A percentile compares a stretch with the other conserved stretches of the same genome.
phyloP scores from a whole-genome alignment of 2,113 vertebrate genomes.

The Hippocampus comes region DNA sequence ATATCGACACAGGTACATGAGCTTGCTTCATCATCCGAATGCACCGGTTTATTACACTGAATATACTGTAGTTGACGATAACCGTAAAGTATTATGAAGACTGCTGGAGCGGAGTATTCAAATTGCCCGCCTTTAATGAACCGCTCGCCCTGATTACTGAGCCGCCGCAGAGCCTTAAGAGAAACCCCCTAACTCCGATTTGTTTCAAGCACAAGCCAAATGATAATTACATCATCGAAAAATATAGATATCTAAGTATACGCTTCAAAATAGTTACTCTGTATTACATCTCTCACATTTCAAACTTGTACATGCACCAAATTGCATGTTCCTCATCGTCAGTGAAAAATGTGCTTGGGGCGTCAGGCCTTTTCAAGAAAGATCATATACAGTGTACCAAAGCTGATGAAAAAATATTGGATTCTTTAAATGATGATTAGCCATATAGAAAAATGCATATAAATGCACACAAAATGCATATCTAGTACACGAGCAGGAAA shows the following conservation, averaged over 20 bases:
- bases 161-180: background rate
- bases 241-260: constrained; percentile 64
- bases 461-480: constrained; percentile 50
- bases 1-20: constrained; percentile 58
- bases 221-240: constrained; percentile 59
- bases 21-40: constrained; percentile 52
- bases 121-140: constrained; percentile 43
- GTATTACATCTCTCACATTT: constrained; percentile 51
- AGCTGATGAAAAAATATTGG: constrained; percentile 54
- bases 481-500: constrained; percentile 30
- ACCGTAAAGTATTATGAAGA: constrained; percentile 26
- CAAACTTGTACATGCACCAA: constrained; percentile 53
- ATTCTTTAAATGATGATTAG: constrained; percentile 38
- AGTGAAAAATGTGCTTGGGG: constrained; percentile 58
- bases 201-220: constrained; percentile 54
- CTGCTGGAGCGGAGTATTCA: constrained; percentile 35
- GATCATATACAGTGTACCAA: constrained; percentile 65
- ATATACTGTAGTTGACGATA: background rate
- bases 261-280: constrained; percentile 65
- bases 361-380: constrained; percentile 49
- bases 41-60: constrained; percentile 42
- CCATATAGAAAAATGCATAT: constrained; percentile 42
- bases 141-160: constrained; percentile 12
- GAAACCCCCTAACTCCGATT: constrained; percentile 30
- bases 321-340: constrained; percentile 46